These are phyloP conservation scores for Trididemnum miniatum DNA, from an alignment of 23 tunicate species.

Conservation along the genomic window DNA sequence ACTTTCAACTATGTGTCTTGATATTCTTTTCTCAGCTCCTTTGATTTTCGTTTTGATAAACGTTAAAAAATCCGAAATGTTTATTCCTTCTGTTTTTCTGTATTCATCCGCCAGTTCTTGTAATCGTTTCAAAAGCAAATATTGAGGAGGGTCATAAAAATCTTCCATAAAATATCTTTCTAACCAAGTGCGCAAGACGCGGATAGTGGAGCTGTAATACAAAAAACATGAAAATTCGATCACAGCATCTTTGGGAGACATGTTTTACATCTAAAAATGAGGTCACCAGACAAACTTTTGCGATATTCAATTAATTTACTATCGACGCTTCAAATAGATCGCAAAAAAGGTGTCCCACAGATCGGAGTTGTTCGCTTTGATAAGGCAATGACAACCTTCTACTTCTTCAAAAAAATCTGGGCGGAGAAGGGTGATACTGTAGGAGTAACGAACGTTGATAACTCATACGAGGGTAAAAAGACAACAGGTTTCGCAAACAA, in stretches of 20 bases:
- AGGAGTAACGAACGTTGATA: too few species aligned
- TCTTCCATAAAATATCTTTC: conserved; percentile 62
- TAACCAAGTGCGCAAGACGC: conserved; percentile 36
- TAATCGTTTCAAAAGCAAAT: conserved; percentile 25
- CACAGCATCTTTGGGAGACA: not conserved
- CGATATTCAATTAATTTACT: too few species aligned
- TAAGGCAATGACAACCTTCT: too few species aligned
- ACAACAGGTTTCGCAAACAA: too few species aligned
- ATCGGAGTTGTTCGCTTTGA: too few species aligned
- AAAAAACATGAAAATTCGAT: not conserved
- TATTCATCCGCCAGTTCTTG: conserved; percentile 30
- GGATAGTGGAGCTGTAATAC: conserved; percentile 12
- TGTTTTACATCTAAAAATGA: too few species aligned
- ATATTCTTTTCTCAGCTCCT: conserved; percentile 15
- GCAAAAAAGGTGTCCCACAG: too few species aligned
- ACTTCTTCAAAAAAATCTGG: too few species aligned
- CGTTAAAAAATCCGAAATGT: conserved; percentile 22
- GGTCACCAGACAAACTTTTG: too few species aligned
- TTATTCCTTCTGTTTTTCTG: not conserved
- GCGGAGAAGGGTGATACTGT: too few species aligned
- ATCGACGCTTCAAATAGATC: too few species aligned
- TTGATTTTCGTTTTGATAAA: conserved; percentile 36
- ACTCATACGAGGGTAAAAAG: too few species aligned
- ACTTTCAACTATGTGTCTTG: not conserved
- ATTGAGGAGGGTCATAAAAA: conserved; percentile 52